Percentiles rank a stretch among this genome's conserved stretches.
Evolutionary conservation across 37 sponge, comb jelly and placozoan species (phyloP).

Genomic region (Bolinopsis microptera): DNA sequence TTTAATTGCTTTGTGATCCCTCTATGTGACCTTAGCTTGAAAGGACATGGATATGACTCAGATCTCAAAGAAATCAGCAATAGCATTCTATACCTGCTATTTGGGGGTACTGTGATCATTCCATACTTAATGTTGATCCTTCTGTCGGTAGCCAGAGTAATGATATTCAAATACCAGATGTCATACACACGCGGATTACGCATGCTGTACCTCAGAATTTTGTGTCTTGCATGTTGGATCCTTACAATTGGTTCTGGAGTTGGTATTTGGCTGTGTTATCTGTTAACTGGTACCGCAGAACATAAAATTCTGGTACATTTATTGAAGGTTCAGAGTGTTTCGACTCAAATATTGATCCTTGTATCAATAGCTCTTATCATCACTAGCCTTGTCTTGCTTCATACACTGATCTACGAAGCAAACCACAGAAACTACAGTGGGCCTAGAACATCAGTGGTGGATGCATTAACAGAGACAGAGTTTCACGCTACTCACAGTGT

Average conservation of each 20-base stretch:
- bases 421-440: background rate
- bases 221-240: background rate
- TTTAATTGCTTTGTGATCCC: conserved; percentile 13
- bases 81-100: background rate
- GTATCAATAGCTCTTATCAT: background rate
- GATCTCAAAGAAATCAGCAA: background rate
- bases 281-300: background rate
- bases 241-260: background rate
- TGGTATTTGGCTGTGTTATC: background rate
- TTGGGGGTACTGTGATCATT: background rate
- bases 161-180: conserved; percentile 14
- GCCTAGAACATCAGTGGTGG: background rate
- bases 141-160: background rate
- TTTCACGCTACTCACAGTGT: background rate
- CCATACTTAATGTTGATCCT: background rate
- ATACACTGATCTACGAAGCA: background rate
- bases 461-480: background rate
- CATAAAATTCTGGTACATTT: background rate
- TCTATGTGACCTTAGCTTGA: background rate
- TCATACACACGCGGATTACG: background rate
- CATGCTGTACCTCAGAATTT: background rate
- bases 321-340: background rate
- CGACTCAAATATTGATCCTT: background rate
- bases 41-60: background rate
- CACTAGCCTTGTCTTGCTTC: background rate